A percentile compares a stretch with the other conserved stretches of the same genome.
Evolutionary conservation across 2,888 invertebrate species (phyloP).

Genomic region (Sminthurinus aureus): DNA sequence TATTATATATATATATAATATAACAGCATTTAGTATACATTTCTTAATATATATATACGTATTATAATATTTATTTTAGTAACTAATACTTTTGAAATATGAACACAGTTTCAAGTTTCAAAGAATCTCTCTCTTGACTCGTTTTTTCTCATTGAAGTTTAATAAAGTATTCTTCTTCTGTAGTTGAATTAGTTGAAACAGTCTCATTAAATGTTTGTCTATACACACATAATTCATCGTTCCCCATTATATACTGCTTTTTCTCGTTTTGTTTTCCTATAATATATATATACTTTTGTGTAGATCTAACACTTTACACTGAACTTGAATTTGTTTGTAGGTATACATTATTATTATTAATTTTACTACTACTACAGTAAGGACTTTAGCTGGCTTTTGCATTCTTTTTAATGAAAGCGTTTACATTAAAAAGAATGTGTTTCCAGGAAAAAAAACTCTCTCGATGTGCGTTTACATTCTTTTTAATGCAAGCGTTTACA

Average conservation of each 20-base stretch:
- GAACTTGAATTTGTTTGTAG: background rate
- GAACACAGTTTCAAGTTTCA: slow-evolving; percentile 5
- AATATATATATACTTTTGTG: background rate
- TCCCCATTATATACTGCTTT: background rate
- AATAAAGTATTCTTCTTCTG: background rate
- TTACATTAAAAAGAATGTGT: too few relatives aligned
- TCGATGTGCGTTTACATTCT: too few relatives aligned
- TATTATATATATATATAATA: too few relatives aligned
- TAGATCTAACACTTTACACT: background rate
- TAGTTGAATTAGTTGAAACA: background rate
- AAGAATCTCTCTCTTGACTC: slow-evolving; percentile 9
- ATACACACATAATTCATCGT: background rate
- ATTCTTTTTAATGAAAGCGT: too few relatives aligned
- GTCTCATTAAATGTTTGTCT: background rate
- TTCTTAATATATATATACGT: background rate
- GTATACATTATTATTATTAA: too few relatives aligned
- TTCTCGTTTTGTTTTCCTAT: background rate
- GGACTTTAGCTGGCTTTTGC: too few relatives aligned
- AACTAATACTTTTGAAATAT: background rate
- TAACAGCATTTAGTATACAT: background rate
- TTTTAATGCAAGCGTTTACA: too few relatives aligned
- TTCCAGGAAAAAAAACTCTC: too few relatives aligned
- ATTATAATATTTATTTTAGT: background rate
- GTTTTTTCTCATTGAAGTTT: background rate
- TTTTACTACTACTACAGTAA: too few relatives aligned